These are phyloP conservation scores for Alsophila aescularia DNA, from an alignment of 2,888 invertebrate genomes.

Conservation along the genomic window DNA sequence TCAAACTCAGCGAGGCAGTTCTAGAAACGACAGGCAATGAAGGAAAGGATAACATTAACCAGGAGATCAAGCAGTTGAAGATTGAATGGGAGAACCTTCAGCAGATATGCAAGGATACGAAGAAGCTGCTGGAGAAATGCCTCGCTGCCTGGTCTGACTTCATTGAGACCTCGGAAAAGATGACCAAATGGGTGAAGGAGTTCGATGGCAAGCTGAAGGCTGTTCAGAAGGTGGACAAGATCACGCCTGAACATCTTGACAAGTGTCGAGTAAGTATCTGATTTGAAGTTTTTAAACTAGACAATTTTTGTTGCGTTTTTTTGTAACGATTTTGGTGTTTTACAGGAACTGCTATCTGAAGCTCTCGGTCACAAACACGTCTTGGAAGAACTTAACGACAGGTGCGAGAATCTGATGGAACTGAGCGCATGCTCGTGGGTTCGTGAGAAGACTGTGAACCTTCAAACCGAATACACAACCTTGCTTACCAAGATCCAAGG, in stretches of 20 bases:
- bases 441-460: conserved; percentile 92
- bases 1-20: conserved; percentile 89
- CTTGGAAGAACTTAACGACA: conserved; percentile 93
- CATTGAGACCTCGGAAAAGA: conserved; percentile 88
- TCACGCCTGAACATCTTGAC: conserved; percentile 90
- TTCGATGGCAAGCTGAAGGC: conserved; percentile 87
- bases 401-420: conserved; percentile 94
- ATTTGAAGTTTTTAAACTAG: not conserved
- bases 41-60: conserved; percentile 91
- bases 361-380: conserved; percentile 90
- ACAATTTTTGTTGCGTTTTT: not conserved
- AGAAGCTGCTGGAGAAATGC: conserved; percentile 89
- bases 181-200: conserved; percentile 90
- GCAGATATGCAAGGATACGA: conserved; percentile 90
- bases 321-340: conserved; percentile 31
- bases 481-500: conserved; percentile 91
- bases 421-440: conserved; percentile 93
- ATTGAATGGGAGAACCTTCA: conserved; percentile 93
- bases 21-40: conserved; percentile 91
- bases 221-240: conserved; percentile 88
- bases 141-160: conserved; percentile 93
- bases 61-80: conserved; percentile 92
- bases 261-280: conserved; percentile 86
- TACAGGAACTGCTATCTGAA: conserved; percentile 88
- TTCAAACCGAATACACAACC: conserved; percentile 92